These are phyloP conservation scores for Calosoma granatense DNA, from an alignment of 1,140 invertebrate species.

Conservation along the genomic window DNA sequence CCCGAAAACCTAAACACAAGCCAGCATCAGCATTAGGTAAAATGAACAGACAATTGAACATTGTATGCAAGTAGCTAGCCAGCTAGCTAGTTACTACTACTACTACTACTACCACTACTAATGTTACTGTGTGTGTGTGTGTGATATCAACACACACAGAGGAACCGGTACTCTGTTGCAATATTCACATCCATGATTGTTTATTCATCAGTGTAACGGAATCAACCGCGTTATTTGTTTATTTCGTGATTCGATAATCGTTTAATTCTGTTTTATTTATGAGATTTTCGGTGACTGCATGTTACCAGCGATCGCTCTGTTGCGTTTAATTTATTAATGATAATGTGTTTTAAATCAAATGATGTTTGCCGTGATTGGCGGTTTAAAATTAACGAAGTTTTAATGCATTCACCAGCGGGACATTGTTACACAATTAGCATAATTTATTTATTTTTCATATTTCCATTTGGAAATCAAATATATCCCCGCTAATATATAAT, in stretches of 20 bases:
- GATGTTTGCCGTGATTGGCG: background rate
- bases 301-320: background rate
- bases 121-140: too few species aligned
- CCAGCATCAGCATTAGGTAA: background rate
- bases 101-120: background rate
- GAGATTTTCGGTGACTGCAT: background rate
- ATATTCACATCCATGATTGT: background rate
- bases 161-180: too few species aligned
- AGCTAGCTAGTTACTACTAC: background rate
- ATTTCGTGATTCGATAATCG: constrained; percentile 4
- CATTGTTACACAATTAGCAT: too few species aligned
- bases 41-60: background rate
- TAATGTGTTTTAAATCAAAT: constrained; percentile 5
- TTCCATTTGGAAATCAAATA: background rate
- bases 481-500: too few species aligned
- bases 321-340: background rate
- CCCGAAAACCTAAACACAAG: too few species aligned
- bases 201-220: background rate
- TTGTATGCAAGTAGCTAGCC: background rate
- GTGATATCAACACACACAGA: too few species aligned
- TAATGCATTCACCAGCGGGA: too few species aligned
- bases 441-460: too few species aligned
- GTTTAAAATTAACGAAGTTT: background rate
- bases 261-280: constrained; percentile 8
- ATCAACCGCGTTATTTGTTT: constrained; percentile 4